Evolutionary conservation across 1,140 invertebrate genomes (phyloP).

Genomic region (Drosophila dunni): DNA sequence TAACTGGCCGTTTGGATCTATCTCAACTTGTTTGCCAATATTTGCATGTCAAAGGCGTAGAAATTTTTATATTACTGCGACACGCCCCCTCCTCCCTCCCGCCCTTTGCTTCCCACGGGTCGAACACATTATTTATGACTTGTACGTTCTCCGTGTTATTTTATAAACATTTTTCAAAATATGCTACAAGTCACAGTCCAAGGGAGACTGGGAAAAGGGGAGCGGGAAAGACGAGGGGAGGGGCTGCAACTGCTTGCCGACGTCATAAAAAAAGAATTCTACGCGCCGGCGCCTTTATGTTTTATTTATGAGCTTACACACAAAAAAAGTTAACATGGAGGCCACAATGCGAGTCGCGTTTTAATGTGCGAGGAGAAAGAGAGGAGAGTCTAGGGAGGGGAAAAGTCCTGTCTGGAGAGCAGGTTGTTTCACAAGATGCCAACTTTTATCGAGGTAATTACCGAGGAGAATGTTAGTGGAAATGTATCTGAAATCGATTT

Average conservation of each 20-base stretch:
- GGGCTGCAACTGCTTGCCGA: constrained; percentile 61
- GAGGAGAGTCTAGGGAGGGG: neutral
- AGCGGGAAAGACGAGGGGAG: neutral
- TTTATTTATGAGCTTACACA: constrained; percentile 75
- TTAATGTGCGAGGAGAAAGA: constrained; percentile 34
- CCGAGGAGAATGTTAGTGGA: constrained; percentile 15
- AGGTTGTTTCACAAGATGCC: constrained; percentile 18
- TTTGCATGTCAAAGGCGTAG: constrained; percentile 79
- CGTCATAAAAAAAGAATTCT: constrained; percentile 52
- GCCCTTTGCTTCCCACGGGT: constrained; percentile 4
- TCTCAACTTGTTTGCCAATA: constrained; percentile 54
- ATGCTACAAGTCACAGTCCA: constrained; percentile 48
- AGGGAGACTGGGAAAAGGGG: neutral
- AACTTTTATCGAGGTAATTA: constrained; percentile 54
- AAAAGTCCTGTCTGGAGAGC: constrained; percentile 10
- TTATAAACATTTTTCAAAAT: constrained; percentile 82
- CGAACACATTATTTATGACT: constrained; percentile 80
- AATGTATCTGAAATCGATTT: constrained; percentile 42
- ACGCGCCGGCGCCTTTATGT: constrained; percentile 70
- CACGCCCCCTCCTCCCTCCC: constrained; percentile 33
- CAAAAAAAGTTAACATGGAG: constrained; percentile 45
- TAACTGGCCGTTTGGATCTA: constrained; percentile 46
- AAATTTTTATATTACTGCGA: constrained; percentile 78
- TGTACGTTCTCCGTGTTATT: constrained; percentile 79
- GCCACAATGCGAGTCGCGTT: constrained; percentile 49